Evolutionary conservation across 2,888 invertebrate genomes (phyloP).

Genomic region (Macrophya alboannulata): DNA sequence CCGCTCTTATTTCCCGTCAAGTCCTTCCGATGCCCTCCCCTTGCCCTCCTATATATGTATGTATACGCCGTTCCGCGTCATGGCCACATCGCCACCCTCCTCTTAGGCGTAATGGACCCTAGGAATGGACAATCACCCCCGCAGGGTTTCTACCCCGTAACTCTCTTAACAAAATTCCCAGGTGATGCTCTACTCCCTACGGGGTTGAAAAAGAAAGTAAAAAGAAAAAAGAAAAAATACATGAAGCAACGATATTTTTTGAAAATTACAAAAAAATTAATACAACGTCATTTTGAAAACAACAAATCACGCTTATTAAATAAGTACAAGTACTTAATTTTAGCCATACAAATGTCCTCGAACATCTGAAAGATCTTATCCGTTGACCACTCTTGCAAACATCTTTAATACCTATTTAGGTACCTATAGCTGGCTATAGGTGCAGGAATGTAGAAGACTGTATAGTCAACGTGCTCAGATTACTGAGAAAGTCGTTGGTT

Average conservation of each 20-base stretch:
- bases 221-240: not conserved
- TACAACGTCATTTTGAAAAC: not conserved
- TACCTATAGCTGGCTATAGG: too few relatives aligned
- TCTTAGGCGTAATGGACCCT: conserved; percentile 73
- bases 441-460: too few relatives aligned
- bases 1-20: conserved; percentile 79
- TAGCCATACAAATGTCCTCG: not conserved
- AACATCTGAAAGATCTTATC: not conserved
- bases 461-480: not conserved
- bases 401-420: not conserved
- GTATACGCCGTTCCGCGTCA: conserved; percentile 33
- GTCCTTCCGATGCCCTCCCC: conserved; percentile 68
- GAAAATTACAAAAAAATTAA: too few relatives aligned
- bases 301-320: too few relatives aligned
- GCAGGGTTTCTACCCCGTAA: not conserved
- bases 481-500: not conserved
- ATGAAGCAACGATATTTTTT: too few relatives aligned
- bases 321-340: not conserved
- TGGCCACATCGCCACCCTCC: conserved; percentile 35
- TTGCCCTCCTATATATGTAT: conserved; percentile 32
- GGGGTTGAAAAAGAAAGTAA: not conserved
- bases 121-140: conserved; percentile 76
- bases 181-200: conserved; percentile 33
- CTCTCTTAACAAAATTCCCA: not conserved
- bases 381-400: conserved; percentile 7